phyloP scores from a whole-genome alignment of 2,888 invertebrate species.

The Sussaba pulchella region DNA sequence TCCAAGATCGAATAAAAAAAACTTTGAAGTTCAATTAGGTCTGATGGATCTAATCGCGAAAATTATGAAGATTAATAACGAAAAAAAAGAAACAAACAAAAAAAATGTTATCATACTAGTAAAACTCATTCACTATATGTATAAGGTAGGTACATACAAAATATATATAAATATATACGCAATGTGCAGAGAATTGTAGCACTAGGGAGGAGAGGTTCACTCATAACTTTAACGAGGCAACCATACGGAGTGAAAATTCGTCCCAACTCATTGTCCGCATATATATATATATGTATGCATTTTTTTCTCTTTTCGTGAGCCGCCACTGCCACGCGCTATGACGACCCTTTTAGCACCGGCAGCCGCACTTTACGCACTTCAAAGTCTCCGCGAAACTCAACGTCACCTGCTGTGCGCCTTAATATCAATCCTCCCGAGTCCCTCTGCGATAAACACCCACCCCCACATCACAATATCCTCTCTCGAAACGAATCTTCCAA shows the following conservation, averaged over 20 bases:
- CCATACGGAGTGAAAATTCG: background rate
- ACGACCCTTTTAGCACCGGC: conserved; percentile 31
- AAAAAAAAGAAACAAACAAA: too few species aligned
- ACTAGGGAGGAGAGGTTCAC: background rate
- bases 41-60: too few species aligned
- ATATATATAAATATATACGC: too few species aligned
- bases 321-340: background rate
- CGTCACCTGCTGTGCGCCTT: conserved; percentile 39
- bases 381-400: conserved; percentile 34
- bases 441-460: conserved; percentile 13
- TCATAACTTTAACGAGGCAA: background rate
- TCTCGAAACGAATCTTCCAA: conserved; percentile 28
- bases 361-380: conserved; percentile 26
- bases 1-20: too few species aligned
- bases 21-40: too few species aligned
- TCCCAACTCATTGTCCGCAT: background rate
- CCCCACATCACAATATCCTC: conserved; percentile 5
- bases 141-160: too few species aligned
- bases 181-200: conserved; percentile 1
- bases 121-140: background rate
- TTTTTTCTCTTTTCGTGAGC: background rate
- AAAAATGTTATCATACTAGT: too few species aligned
- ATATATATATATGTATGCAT: too few species aligned
- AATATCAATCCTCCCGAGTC: conserved; percentile 36
- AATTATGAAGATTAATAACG: too few species aligned